phyloP scores from a whole-genome alignment of 2,888 invertebrate genomes.

The Glyphotaelius pellucidus region DNA sequence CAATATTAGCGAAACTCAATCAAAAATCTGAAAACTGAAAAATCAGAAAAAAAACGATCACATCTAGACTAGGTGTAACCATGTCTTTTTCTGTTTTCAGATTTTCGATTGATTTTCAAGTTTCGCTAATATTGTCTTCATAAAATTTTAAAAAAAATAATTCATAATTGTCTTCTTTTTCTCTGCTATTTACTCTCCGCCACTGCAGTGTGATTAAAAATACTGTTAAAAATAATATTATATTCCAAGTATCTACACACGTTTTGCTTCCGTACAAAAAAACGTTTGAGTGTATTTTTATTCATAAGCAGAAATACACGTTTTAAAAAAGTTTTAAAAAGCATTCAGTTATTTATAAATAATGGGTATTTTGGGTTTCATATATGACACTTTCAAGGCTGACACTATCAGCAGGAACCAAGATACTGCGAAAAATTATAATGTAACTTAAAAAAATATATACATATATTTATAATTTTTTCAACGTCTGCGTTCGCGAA shows the following conservation, averaged over 20 bases:
- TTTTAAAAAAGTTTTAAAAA: background rate
- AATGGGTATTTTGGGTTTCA: background rate
- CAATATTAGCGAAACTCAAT: no score
- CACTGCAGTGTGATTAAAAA: background rate
- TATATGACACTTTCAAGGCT: background rate
- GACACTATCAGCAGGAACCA: background rate
- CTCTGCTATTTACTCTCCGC: no score
- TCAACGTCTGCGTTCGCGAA: conserved; percentile 16
- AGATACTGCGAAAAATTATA: background rate
- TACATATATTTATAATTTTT: background rate
- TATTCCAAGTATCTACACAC: background rate
- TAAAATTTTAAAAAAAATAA: no score
- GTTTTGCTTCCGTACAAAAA: background rate
- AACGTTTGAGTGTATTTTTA: background rate
- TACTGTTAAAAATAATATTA: background rate
- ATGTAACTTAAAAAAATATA: background rate
- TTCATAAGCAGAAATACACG: background rate
- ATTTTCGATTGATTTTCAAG: no score
- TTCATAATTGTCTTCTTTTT: no score
- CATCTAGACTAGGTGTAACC: no score
- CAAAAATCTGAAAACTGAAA: no score
- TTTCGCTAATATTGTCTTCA: no score
- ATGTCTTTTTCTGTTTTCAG: no score
- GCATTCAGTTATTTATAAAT: background rate
- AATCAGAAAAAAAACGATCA: no score